A percentile compares a stretch with the other conserved stretches of the same genome.
Conservation (phyloP, 2,797 vertebrate genomes). For the Parambassis ranga region DNA sequence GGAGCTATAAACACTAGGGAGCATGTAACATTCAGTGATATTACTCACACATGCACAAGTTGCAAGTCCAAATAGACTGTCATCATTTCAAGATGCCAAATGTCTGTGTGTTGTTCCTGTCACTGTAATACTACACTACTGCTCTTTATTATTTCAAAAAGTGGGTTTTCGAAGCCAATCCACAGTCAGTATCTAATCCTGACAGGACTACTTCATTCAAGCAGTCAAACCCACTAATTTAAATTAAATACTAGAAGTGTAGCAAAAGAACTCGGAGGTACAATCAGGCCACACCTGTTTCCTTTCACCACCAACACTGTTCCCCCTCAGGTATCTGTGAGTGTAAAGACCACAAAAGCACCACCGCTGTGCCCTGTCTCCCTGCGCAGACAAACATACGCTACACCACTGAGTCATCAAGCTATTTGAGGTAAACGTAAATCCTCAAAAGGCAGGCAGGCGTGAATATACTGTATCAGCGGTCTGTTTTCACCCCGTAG, state of each 20-base stretch:
- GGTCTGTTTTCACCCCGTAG: slow-evolving; percentile 46
- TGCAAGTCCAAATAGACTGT: too few relatives aligned
- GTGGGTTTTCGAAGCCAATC: too few relatives aligned
- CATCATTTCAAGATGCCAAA: too few relatives aligned
- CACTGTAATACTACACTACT: too few relatives aligned
- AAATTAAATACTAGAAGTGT: background rate
- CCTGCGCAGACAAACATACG: background rate
- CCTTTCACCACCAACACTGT: background rate
- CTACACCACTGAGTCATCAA: slow-evolving; percentile 32
- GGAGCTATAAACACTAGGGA: too few relatives aligned
- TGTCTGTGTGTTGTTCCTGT: too few relatives aligned
- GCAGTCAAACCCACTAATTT: too few relatives aligned
- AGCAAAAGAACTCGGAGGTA: background rate
- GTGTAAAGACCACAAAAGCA: background rate
- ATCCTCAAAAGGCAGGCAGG: slow-evolving; percentile 43
- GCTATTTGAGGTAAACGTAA: slow-evolving; percentile 34
- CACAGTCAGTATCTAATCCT: too few relatives aligned
- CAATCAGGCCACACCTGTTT: background rate
- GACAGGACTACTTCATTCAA: too few relatives aligned
- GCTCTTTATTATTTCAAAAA: too few relatives aligned
- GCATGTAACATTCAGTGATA: too few relatives aligned
- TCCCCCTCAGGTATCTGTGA: background rate
- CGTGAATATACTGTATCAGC: slow-evolving; percentile 35
- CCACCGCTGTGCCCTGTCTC: background rate
- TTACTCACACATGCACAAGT: too few relatives aligned